Conservation (phyloP, 1,140 invertebrate genomes). For the Thrips palmi region DNA sequence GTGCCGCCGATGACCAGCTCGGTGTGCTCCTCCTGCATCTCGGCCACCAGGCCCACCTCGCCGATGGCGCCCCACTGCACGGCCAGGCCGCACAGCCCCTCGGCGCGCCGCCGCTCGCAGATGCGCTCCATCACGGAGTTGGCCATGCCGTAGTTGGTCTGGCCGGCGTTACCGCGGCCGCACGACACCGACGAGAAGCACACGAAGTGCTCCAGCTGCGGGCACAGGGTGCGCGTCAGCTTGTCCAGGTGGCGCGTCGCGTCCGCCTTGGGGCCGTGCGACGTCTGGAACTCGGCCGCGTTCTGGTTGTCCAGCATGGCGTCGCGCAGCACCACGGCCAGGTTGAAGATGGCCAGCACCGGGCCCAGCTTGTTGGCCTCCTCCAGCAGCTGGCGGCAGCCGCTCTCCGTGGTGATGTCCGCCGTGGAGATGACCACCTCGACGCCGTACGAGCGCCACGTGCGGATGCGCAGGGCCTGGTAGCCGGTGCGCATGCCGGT, state of each 20-base stretch:
- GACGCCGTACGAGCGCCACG: slow-evolving; percentile 32
- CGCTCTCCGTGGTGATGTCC: slow-evolving; percentile 26
- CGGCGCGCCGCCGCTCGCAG: slow-evolving; percentile 34
- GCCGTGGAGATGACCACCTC: slow-evolving; percentile 27
- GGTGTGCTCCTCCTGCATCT: slow-evolving; percentile 61
- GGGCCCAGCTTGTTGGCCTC: slow-evolving; percentile 35
- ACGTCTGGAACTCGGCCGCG: slow-evolving; percentile 30
- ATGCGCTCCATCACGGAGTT: slow-evolving; percentile 57
- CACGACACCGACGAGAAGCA: slow-evolving; percentile 79
- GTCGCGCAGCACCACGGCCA: slow-evolving; percentile 47
- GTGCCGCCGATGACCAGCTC: slow-evolving; percentile 62
- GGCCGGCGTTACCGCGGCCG: slow-evolving; percentile 73
- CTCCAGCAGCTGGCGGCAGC: slow-evolving; percentile 33
- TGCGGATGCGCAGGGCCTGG: slow-evolving; percentile 39
- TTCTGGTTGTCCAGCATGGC: slow-evolving; percentile 41
- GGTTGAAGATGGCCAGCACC: slow-evolving; percentile 59
- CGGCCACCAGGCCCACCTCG: slow-evolving; percentile 52
- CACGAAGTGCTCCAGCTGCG: slow-evolving; percentile 37
- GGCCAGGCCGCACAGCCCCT: slow-evolving; percentile 41
- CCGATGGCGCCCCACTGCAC: slow-evolving; percentile 54
- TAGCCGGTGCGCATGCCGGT: slow-evolving; percentile 61
- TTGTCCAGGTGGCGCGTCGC: slow-evolving; percentile 40
- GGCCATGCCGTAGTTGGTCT: slow-evolving; percentile 69
- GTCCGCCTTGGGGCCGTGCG: slow-evolving; percentile 35
- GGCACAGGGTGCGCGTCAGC: slow-evolving; percentile 33